A percentile compares a stretch with the other conserved stretches of the same genome.
Conservation (phyloP, 2,113 vertebrate genomes). For the Panurus biarmicus region DNA sequence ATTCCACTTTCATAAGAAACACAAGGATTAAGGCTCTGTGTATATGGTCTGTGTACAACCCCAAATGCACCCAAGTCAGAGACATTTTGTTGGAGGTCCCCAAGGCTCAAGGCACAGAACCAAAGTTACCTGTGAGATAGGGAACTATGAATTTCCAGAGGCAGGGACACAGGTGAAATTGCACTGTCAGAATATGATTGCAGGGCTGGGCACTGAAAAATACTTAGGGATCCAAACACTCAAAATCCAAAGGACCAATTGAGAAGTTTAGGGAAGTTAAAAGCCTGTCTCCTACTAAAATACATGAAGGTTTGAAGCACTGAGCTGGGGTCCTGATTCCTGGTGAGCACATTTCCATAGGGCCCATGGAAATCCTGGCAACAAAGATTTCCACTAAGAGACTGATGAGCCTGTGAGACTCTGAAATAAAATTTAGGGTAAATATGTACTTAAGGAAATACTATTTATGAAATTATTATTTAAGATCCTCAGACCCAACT, state of each 20-base stretch:
- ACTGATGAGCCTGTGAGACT: neutral
- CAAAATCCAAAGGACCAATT: neutral
- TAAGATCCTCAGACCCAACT: neutral
- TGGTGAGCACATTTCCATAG: neutral
- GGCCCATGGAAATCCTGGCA: neutral
- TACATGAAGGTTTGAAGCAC: neutral
- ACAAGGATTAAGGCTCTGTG: neutral
- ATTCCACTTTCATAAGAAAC: neutral
- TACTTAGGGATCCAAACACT: neutral
- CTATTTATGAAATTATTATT: neutral
- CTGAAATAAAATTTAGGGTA: neutral
- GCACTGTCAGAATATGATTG: neutral
- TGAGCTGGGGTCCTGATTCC: neutral
- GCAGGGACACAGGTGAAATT: neutral
- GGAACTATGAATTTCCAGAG: neutral
- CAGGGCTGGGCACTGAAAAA: neutral
- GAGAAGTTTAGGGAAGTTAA: neutral
- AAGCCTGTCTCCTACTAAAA: neutral
- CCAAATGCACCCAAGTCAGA: neutral
- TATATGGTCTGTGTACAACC: neutral
- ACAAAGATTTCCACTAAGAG: neutral
- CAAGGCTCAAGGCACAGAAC: neutral
- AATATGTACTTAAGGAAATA: neutral
- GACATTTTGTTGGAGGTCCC: neutral
- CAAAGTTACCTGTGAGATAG: neutral